Conservation (phyloP, 2,888 invertebrate species). For the Apodemia hepburni region DNA sequence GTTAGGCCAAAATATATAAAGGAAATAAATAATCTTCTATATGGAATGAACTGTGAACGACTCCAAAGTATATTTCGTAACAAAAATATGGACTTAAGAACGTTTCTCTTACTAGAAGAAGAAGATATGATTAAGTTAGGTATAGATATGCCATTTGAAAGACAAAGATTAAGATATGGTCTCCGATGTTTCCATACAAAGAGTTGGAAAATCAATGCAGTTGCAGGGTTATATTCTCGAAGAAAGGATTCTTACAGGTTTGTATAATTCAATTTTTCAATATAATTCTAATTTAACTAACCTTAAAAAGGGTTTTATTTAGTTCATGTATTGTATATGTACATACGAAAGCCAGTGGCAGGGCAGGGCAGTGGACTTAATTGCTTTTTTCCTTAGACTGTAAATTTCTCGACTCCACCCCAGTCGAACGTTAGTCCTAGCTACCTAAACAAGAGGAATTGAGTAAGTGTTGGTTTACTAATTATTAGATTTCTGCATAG, state of each 20-base stretch:
- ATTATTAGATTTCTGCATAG: no score
- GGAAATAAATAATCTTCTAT: constrained; percentile 79
- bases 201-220: constrained; percentile 73
- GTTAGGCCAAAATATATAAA: constrained; percentile 66
- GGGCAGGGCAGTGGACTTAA: no score
- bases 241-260: constrained; percentile 65
- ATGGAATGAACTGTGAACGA: constrained; percentile 80
- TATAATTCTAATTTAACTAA: no score
- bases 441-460: no score
- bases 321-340: no score
- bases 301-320: no score
- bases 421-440: no score
- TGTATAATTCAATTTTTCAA: constrained; percentile 4
- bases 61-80: constrained; percentile 66
- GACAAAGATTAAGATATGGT: constrained; percentile 74
- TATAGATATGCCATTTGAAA: constrained; percentile 80
- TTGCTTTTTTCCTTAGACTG: no score
- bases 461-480: no score
- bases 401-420: no score
- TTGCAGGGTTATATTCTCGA: constrained; percentile 60
- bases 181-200: constrained; percentile 80
- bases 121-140: constrained; percentile 78
- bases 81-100: constrained; percentile 71
- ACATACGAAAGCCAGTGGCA: no score
- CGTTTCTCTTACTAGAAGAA: constrained; percentile 80